These are phyloP conservation scores for Acrobasis repandana DNA, from an alignment of 2,888 invertebrate species.

Conservation along the genomic window DNA sequence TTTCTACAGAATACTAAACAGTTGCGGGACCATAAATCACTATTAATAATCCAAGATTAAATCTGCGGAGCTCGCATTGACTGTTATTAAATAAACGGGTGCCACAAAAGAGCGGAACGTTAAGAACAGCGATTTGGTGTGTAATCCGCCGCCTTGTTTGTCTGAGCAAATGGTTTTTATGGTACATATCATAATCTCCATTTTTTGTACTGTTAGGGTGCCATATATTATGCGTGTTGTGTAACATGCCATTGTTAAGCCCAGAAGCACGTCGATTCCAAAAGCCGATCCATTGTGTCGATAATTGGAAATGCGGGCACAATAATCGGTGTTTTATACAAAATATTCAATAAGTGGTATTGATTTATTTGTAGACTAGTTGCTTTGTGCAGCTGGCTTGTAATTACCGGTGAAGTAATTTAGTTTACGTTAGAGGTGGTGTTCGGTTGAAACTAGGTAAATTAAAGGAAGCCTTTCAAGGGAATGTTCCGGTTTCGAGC, in stretches of 20 bases:
- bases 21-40: conserved; percentile 46
- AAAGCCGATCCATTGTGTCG: conserved; percentile 57
- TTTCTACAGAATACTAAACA: conserved; percentile 25
- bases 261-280: conserved; percentile 50
- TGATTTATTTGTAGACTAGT: conserved; percentile 23
- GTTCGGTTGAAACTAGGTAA: conserved; percentile 63
- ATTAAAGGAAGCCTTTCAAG: conserved; percentile 70
- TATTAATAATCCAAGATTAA: conserved; percentile 40
- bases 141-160: conserved; percentile 66
- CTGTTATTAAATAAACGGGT: conserved; percentile 49
- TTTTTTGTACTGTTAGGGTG: conserved; percentile 55
- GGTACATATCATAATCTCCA: conserved; percentile 52
- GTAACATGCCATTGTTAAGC: conserved; percentile 63
- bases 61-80: conserved; percentile 45
- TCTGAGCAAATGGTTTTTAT: conserved; percentile 58
- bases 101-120: conserved; percentile 42
- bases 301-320: conserved; percentile 70
- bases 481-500: conserved; percentile 73
- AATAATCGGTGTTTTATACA: conserved; percentile 60
- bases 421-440: conserved; percentile 25
- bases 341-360: conserved; percentile 40
- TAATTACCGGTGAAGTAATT: conserved; percentile 1
- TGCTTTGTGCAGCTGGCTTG: conserved; percentile 6
- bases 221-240: conserved; percentile 63
- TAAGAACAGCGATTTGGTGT: conserved; percentile 48